A percentile compares a stretch with the other conserved stretches of the same genome.
phyloP scores from a whole-genome alignment of 2,113 vertebrate genomes.

The Macrotis lagotis region DNA sequence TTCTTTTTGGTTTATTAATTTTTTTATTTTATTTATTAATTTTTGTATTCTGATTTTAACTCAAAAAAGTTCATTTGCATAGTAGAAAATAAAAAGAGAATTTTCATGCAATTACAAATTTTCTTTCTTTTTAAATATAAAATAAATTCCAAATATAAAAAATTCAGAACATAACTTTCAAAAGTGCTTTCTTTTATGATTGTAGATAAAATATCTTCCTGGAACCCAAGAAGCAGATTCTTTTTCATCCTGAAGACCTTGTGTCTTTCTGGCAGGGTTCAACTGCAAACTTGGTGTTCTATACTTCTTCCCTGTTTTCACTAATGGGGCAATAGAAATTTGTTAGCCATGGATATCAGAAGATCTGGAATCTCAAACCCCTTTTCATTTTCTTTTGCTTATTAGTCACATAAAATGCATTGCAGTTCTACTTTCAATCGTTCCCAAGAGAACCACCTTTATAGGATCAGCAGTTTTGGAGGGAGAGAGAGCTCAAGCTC shows the following conservation, averaged over 20 bases:
- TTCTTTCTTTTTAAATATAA: neutral
- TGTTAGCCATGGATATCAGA: neutral
- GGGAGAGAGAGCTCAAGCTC: conserved; percentile 36
- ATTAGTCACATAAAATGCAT: conserved; percentile 23
- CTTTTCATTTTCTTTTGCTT: conserved; percentile 27
- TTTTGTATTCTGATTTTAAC: neutral
- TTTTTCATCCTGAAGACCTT: neutral
- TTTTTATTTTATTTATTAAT: neutral
- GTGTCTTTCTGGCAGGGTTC: neutral
- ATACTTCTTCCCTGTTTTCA: neutral
- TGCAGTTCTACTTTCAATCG: neutral
- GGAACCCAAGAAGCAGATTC: neutral
- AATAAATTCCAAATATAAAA: neutral
- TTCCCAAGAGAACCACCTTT: neutral
- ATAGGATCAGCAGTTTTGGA: neutral
- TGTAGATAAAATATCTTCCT: neutral
- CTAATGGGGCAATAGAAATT: conserved; percentile 13
- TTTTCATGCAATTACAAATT: neutral
- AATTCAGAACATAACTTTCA: neutral
- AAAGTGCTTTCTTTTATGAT: neutral
- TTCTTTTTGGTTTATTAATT: neutral
- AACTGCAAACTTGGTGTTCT: neutral
- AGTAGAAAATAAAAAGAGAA: neutral
- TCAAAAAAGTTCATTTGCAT: neutral
- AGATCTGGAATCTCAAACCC: conserved; percentile 30